Evolutionary conservation across 1,140 invertebrate species (phyloP).

Genomic region (Eriosoma lanigerum): DNA sequence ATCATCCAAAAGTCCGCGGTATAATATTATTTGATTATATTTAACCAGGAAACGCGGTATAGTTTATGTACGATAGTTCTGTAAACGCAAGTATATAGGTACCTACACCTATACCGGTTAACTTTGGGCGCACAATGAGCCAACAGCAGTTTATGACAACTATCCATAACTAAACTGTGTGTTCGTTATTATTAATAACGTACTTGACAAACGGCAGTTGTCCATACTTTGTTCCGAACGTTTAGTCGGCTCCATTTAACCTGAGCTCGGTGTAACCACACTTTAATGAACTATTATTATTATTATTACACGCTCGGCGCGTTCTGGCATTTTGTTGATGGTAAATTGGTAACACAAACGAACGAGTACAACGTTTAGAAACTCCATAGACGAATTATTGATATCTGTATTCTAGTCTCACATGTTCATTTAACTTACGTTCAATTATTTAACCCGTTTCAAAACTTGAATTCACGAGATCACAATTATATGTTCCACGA

Average conservation of each 20-base stretch:
- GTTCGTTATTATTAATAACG: slow-evolving; percentile 26
- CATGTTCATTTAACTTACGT: too few species aligned
- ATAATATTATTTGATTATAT: too few species aligned
- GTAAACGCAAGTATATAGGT: neutral
- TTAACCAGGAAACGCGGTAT: neutral
- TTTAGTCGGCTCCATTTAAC: neutral
- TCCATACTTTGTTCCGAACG: neutral
- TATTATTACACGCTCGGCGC: too few species aligned
- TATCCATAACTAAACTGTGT: slow-evolving; percentile 1
- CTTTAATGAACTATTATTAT: slow-evolving; percentile 4
- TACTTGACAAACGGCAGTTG: neutral
- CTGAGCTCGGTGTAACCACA: neutral
- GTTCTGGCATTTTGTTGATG: too few species aligned
- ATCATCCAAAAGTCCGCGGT: neutral
- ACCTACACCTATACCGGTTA: neutral
- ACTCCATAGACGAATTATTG: too few species aligned
- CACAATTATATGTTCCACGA: too few species aligned
- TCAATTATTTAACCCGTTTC: too few species aligned
- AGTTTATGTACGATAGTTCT: slow-evolving; percentile 2
- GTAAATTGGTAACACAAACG: too few species aligned
- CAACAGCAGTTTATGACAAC: slow-evolving; percentile 31
- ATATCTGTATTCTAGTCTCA: too few species aligned
- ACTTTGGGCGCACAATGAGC: slow-evolving; percentile 4
- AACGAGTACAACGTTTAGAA: too few species aligned
- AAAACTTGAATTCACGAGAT: too few species aligned